Conservation (phyloP, 1,140 invertebrate species). For the Euura lappo region DNA sequence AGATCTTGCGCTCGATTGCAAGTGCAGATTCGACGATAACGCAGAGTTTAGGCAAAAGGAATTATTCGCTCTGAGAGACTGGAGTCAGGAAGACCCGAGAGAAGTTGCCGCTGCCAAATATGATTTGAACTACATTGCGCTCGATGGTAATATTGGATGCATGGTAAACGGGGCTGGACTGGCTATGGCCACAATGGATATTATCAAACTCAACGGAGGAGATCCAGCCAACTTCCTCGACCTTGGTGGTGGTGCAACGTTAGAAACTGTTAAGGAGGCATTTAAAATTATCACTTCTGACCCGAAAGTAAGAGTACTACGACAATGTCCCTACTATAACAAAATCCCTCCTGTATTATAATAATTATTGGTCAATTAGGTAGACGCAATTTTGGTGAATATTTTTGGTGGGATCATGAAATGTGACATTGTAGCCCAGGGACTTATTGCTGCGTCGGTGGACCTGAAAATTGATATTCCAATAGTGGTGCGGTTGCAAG, state of each 20-base stretch:
- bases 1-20: constrained; percentile 95
- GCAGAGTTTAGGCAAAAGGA: constrained; percentile 94
- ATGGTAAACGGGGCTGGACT: constrained; percentile 96
- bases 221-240: constrained; percentile 97
- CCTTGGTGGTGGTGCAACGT: constrained; percentile 94
- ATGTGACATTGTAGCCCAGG: constrained; percentile 95
- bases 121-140: constrained; percentile 95
- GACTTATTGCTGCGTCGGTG: constrained; percentile 91
- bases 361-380: constrained; percentile 32
- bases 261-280: constrained; percentile 90
- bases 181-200: constrained; percentile 99
- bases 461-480: constrained; percentile 85
- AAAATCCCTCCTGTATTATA: neutral
- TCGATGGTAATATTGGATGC: constrained; percentile 87
- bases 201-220: constrained; percentile 93
- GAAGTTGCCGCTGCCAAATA: constrained; percentile 93
- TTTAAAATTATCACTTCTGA: constrained; percentile 94
- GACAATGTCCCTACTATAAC: constrained; percentile 14
- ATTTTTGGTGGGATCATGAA: constrained; percentile 99
- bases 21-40: constrained; percentile 95
- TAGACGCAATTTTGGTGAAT: constrained; percentile 91
- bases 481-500: constrained; percentile 93
- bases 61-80: constrained; percentile 86
- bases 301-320: constrained; percentile 70
- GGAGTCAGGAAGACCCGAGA: constrained; percentile 90